Conservation (phyloP, 2,113 vertebrate genomes). For the Myotis lucifugus region DNA sequence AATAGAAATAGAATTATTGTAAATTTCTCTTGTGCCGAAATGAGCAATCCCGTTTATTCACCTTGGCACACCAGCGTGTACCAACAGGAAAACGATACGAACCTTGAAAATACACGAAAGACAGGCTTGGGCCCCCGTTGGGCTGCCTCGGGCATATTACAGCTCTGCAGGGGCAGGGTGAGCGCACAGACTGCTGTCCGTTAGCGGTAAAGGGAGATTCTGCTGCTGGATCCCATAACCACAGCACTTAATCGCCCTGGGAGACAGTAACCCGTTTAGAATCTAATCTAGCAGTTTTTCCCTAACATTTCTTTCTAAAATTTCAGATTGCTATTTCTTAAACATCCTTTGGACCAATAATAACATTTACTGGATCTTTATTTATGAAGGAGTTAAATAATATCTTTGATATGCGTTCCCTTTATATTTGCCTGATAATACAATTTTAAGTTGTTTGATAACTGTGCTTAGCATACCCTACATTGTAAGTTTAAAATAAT, state of each 20-base stretch:
- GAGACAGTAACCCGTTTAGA: neutral
- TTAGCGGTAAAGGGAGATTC: neutral
- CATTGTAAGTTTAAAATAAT: neutral
- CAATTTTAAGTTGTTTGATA: neutral
- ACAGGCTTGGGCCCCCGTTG: neutral
- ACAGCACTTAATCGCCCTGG: neutral
- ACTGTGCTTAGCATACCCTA: neutral
- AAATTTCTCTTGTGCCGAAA: neutral
- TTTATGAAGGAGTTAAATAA: neutral
- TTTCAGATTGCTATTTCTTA: neutral
- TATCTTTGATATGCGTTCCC: neutral
- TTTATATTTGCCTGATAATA: neutral
- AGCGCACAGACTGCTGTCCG: neutral
- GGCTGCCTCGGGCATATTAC: neutral
- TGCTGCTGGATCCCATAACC: neutral
- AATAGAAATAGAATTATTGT: neutral
- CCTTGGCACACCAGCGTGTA: neutral
- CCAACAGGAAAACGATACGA: neutral
- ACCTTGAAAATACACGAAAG: neutral
- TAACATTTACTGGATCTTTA: neutral
- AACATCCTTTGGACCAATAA: neutral
- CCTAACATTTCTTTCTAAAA: neutral
- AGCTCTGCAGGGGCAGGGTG: neutral
- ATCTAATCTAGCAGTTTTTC: neutral
- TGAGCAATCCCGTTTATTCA: neutral